Base-by-base conservation (phyloP, 2,888 invertebrate species). In the Drosophila ezoana region DNA sequence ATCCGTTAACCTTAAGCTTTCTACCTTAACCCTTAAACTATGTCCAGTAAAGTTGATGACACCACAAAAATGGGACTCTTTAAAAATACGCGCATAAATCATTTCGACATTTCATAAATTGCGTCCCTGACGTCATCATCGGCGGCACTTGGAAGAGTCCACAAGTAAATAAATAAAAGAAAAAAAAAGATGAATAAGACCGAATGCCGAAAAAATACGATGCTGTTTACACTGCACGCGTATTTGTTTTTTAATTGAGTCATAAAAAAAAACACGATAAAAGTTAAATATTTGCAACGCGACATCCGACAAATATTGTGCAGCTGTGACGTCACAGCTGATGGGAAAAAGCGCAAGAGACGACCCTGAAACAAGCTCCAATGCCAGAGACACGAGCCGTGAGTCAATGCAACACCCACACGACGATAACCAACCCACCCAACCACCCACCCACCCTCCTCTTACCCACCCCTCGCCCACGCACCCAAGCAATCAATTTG, bases 171-270 rank as follows among this genome's bases (percentile, higher is more conserved):
- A 53, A 43, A 8, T 20, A n/a, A 11, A 14, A 35, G n/a, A 23
- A 10, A 6, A 41, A 4, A 5, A 4, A 14, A 37, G 20, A 44
- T 20, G 20, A 33, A 52, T 38, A 23, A 59, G 48, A 16, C 45
- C 33, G 10, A 61, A 44, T 18, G 23, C 9, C 10, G 10, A 49
- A 37, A 51, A 71, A 51, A 37, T 20, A 41, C 43, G 18, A 28
- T 51, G 14, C 41, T 76, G 47, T 64, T 76, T 59, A 57, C 44
- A 49, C 16, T 41, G 58, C 23, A 37, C 32, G n/a, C 32, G 43
- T 56, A 62, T 67, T 60, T 71, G 67, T 32, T 66, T 72, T 75
- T 78, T 58, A 76, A 87, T 87, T 82, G 81, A 82, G 65, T 87
- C 81, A 82, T 84, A 78, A 81, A 84, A 54, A 57, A 44, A 62